Conservation (phyloP, 1,140 invertebrate genomes). For the Sitobion miscanthi region DNA sequence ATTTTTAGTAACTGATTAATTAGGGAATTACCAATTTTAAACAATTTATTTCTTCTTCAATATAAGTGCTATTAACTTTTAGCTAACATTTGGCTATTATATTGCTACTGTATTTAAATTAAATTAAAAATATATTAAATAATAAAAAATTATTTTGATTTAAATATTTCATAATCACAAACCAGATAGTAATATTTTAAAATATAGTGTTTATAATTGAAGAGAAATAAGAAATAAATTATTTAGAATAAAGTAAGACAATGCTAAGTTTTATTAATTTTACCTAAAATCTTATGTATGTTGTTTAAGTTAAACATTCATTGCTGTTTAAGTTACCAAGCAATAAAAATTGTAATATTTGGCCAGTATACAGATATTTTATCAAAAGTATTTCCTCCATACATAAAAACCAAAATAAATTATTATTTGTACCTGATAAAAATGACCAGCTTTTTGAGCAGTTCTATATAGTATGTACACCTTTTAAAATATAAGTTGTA, state of each 20-base stretch:
- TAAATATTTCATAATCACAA: too few species aligned
- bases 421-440: conserved; percentile 53
- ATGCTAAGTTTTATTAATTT: not conserved
- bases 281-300: not conserved
- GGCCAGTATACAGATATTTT: conserved; percentile 49
- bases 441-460: conserved; percentile 35
- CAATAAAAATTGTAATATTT: conserved; percentile 47
- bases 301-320: not conserved
- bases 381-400: conserved; percentile 50
- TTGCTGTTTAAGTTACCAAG: conserved; percentile 38
- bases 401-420: conserved; percentile 41
- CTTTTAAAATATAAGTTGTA: conserved; percentile 24
- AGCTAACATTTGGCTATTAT: not conserved
- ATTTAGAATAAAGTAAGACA: conserved; percentile 32
- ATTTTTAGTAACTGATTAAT: conserved; percentile 50
- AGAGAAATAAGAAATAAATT: conserved; percentile 49
- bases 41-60: conserved; percentile 39
- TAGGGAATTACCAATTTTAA: conserved; percentile 31
- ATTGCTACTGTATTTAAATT: not conserved
- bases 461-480: conserved; percentile 15
- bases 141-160: not conserved
- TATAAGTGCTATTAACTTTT: not conserved
- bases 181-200: not conserved
- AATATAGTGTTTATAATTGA: conserved; percentile 32
- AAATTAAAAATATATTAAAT: not conserved